Percentiles rank a stretch among this genome's conserved stretches.
phyloP scores from a whole-genome alignment of 2,797 vertebrate species.

The Heliangelus exortis region DNA sequence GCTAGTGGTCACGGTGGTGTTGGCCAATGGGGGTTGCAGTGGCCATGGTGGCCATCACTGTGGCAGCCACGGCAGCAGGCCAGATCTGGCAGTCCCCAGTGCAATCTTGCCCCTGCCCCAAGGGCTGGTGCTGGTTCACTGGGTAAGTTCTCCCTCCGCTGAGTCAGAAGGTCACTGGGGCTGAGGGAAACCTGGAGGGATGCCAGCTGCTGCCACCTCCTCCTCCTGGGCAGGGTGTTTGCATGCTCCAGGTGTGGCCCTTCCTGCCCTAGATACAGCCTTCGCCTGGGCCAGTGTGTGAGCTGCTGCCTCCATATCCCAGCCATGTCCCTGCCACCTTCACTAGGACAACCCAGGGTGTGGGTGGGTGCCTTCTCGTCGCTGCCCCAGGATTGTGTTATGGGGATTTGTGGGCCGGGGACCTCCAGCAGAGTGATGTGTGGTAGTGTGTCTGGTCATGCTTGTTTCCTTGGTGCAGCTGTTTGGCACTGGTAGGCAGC shows the following conservation, averaged over 20 bases:
- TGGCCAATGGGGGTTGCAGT: fast-evolving
- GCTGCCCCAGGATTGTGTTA: fast-evolving
- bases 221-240: slow-evolving; percentile 23
- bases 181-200: slow-evolving; percentile 48
- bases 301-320: neutral
- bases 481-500: neutral
- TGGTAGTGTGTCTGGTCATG: neutral
- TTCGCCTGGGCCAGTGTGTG: fast-evolving
- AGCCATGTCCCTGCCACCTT: neutral
- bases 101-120: neutral
- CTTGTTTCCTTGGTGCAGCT: neutral
- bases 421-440: neutral
- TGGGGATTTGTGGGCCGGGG: neutral
- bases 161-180: slow-evolving; percentile 78
- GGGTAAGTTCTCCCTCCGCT: slow-evolving; percentile 53
- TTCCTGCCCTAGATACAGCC: slow-evolving; percentile 51
- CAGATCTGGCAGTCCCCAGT: neutral
- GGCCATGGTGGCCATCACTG: fast-evolving
- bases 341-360: neutral
- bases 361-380: neutral
- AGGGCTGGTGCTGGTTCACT: slow-evolving; percentile 43
- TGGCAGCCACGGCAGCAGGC: neutral
- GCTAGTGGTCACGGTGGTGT: fast-evolving
- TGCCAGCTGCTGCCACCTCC: neutral
- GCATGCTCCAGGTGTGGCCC: slow-evolving; percentile 51